phyloP scores from a whole-genome alignment of 1,140 invertebrate genomes.

The Papilio machaon region DNA sequence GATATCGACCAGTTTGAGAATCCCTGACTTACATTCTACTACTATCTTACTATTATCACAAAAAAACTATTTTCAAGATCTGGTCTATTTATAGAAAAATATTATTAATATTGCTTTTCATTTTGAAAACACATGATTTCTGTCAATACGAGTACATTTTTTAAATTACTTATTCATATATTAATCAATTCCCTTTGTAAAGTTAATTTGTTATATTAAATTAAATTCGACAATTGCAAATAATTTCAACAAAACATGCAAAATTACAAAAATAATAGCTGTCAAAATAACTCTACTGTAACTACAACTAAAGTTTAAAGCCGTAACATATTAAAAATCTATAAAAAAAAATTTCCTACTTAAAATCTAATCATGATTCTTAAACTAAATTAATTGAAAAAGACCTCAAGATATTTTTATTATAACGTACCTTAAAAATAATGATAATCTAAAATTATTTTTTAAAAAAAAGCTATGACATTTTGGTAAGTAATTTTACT shows the following conservation, averaged over 20 bases:
- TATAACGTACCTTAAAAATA: constrained; percentile 24
- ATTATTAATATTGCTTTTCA: constrained; percentile 11
- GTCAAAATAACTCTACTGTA: not conserved
- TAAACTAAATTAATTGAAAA: not conserved
- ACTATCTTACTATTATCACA: constrained; percentile 1
- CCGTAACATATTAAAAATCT: constrained; percentile 4
- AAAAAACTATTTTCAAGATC: constrained; percentile 28
- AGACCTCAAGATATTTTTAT: not conserved
- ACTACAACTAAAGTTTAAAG: not conserved
- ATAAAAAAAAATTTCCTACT: constrained; percentile 6
- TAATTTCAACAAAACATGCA: not conserved
- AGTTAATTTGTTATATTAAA: not conserved
- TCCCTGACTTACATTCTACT: not conserved
- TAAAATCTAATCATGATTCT: not conserved
- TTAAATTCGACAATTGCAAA: not conserved
- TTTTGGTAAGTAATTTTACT: constrained; percentile 14
- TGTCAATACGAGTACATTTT: not conserved
- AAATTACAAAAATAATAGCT: not conserved
- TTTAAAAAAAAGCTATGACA: constrained; percentile 12
- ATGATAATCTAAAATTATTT: not conserved
- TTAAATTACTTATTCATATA: not conserved
- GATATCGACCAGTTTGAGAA: no score
- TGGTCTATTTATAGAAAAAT: not conserved
- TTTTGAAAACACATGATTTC: not conserved
- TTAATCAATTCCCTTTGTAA: constrained; percentile 17